Evolutionary conservation across 1,140 invertebrate genomes (phyloP).

Genomic region (Monomorium pharaonis): DNA sequence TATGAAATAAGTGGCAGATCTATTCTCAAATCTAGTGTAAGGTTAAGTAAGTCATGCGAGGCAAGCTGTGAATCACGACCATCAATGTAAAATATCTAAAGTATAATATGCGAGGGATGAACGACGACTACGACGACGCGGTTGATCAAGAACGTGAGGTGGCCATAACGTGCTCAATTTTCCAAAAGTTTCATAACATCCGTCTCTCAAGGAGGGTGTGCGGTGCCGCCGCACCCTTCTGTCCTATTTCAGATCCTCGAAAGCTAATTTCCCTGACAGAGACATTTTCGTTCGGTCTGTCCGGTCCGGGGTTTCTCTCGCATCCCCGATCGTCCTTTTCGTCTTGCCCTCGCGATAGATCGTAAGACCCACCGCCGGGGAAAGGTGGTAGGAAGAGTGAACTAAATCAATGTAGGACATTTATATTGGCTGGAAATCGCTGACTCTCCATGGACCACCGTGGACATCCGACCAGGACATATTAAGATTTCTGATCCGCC

Average conservation of each 20-base stretch:
- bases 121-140: not conserved
- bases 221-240: constrained; percentile 38
- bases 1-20: not conserved
- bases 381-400: constrained; percentile 22
- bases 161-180: constrained; percentile 65
- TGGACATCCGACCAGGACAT: constrained; percentile 78
- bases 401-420: constrained; percentile 84
- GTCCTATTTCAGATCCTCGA: constrained; percentile 66
- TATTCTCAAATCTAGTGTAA: not conserved
- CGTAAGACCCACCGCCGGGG: not conserved
- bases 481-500: constrained; percentile 84
- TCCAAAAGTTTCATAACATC: constrained; percentile 66
- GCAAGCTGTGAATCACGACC: constrained; percentile 13
- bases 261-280: constrained; percentile 74
- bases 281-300: constrained; percentile 66
- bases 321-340: not conserved
- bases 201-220: constrained; percentile 14
- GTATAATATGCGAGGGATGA: not conserved
- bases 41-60: not conserved
- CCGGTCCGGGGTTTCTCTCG: not conserved
- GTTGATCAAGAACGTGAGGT: constrained; percentile 56
- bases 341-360: constrained; percentile 1
- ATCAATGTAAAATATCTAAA: constrained; percentile 15
- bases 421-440: constrained; percentile 84
- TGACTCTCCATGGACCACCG: constrained; percentile 74